These are phyloP conservation scores for Conomelus anceps DNA, from an alignment of 2,888 invertebrate genomes.

Conservation along the genomic window DNA sequence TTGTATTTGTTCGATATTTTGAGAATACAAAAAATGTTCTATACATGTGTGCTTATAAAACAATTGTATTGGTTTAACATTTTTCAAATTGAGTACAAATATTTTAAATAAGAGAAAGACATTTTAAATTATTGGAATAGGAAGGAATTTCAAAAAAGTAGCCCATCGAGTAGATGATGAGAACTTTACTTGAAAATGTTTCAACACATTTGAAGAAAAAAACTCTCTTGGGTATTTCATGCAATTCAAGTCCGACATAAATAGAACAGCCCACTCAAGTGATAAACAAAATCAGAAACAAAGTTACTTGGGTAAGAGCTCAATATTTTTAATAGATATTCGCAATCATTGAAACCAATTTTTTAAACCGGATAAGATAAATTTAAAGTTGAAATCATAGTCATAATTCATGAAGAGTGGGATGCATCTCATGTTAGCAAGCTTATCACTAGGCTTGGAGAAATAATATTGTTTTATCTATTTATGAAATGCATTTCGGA, in stretches of 20 bases:
- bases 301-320: neutral
- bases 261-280: neutral
- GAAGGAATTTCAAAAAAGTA: no score
- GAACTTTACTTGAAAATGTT: no score
- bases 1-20: no score
- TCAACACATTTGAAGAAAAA: no score
- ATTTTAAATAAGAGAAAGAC: no score
- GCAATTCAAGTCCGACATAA: neutral
- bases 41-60: no score
- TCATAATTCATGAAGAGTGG: neutral
- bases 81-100: no score
- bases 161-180: no score
- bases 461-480: neutral
- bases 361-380: neutral
- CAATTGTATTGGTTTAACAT: no score
- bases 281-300: neutral
- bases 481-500: neutral
- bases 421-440: neutral
- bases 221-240: neutral
- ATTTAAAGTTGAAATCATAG: neutral
- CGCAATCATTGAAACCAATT: neutral
- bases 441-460: no score
- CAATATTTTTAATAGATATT: neutral
- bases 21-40: no score
- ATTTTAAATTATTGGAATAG: no score